Conservation (phyloP, 2,797 vertebrate species). For the Notoglanidium macrostoma region DNA sequence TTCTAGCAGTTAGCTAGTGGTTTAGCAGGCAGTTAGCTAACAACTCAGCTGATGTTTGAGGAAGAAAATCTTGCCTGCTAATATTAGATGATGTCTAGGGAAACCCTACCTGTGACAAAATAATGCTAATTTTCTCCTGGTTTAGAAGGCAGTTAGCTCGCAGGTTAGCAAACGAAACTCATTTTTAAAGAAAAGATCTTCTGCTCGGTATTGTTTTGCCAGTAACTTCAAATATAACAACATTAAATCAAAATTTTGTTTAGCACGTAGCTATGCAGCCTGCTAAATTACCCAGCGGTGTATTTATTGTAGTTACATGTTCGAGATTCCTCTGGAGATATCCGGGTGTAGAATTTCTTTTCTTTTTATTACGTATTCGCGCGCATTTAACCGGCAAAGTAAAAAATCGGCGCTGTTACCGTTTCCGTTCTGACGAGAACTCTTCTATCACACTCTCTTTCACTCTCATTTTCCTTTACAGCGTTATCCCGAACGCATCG, state of each 20-base stretch:
- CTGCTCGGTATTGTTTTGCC: no score
- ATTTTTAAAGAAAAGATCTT: background rate
- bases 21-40: background rate
- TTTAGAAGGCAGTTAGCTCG: background rate
- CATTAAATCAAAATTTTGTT: background rate
- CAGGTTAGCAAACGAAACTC: background rate
- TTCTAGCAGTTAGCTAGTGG: background rate
- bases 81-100: background rate
- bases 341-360: background rate
- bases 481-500: background rate
- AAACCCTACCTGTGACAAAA: background rate
- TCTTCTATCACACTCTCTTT: background rate
- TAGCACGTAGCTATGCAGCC: background rate
- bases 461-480: constrained; percentile 5
- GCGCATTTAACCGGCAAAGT: background rate
- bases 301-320: background rate
- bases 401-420: constrained; percentile 4
- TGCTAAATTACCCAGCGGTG: background rate
- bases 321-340: background rate
- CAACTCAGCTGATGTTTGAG: background rate
- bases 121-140: background rate
- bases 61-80: background rate
- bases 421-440: background rate
- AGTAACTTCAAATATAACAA: background rate
- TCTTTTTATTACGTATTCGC: background rate